Base-by-base conservation (phyloP, 92 coral and sea anemone genomes). In the Virgularia gustaviana region DNA sequence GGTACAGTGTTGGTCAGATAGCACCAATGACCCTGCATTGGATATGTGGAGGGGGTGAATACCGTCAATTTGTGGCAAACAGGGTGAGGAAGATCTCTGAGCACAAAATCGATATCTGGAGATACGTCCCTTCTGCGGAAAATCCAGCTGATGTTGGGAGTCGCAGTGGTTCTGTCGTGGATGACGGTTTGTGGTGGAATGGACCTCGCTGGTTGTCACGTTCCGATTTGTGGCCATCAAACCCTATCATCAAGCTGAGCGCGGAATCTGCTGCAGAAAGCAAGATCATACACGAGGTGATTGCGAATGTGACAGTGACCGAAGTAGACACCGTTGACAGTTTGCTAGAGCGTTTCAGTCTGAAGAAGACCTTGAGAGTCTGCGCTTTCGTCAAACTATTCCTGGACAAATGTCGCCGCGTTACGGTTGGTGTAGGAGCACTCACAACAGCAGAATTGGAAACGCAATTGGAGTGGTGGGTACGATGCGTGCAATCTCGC, bases 351-450 rank as follows among this genome's bases (percentile, higher is more conserved):
- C 18, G 80, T 9, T 35, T 61, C 57, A 73, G 64, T 28, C 75
- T 75, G 2, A 43, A 25, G 57, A 75, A 33, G 54, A 63, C 58
- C 35, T 45, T 75, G 52, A 44, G 75, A 6, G 30, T 63, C 8
- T 63, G 80, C 57, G 76, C 63, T 39, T 63, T 47, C 72, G 27
- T 75, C 30, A 54, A 37, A 24, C 43, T 61, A 24, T 75, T 75
- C 29, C 24, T 28, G 60, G 56, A 16, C 44, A 77, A 77, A 23
- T 63, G 57, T 49, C 80, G 80, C 28, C 20, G 9, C 24, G 57
- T 49, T 12, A 18, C 77, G 25, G 57, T 23, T 7, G 38, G 53
- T 30, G 57, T 49, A 3, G 57, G 57, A 20, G 24, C 77, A 27
- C 72, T 55, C 23, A 71, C 68, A 4, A 34, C 70, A 32, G 77